Base-by-base conservation (phyloP, 1,140 invertebrate genomes). In the Orchestia grillus region DNA sequence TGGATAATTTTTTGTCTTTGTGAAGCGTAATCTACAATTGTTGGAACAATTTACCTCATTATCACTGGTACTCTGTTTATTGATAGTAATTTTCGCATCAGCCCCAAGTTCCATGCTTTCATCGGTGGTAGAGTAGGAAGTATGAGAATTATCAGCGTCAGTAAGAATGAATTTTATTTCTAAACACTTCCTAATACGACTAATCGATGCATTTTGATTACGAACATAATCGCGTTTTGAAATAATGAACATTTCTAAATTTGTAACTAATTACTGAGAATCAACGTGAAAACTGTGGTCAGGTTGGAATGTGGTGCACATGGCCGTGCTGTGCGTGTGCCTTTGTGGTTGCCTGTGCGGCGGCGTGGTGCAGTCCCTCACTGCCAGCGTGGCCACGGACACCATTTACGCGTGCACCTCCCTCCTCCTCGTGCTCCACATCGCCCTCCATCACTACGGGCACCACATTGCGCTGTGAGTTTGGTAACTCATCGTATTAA, bases 321-420 rank as follows among this genome's bases (percentile, higher is more conserved):
- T 94, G 92, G 92, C 92, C 4, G 43, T 94, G 1, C 43, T 94
- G 92, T 94, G 96, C 90, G 57, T 96, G 96, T 96, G 96, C 96
- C 88, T 96, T 96, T 91, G 94, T 95, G 44, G 96, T 92, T 45
- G 96, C 95, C 11, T 96, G 96, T 96, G 96, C 88, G 41, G 96
- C 96, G 44, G 92, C 62, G 87, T 96, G 53, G 96, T 96, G 92
- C 96, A 97, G 96, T 96, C 96, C 44, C 77, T 97, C 87, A 97
- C 96, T 57, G 95, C 96, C 16, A 96, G 96, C 94, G 95, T 96
- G 53, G 94, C 96, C 95, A 96, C 96, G n/a, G 96, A 97, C 96
- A 96, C 96, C 95, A 96, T 97, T 47, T 96, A 97, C 95, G 96
- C 96, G 62, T 96, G 96, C 88, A 96, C 96, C 44, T 96, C 96